Evolutionary conservation across 2,888 invertebrate species (phyloP).

Genomic region (Steinernema carpocapsae): DNA sequence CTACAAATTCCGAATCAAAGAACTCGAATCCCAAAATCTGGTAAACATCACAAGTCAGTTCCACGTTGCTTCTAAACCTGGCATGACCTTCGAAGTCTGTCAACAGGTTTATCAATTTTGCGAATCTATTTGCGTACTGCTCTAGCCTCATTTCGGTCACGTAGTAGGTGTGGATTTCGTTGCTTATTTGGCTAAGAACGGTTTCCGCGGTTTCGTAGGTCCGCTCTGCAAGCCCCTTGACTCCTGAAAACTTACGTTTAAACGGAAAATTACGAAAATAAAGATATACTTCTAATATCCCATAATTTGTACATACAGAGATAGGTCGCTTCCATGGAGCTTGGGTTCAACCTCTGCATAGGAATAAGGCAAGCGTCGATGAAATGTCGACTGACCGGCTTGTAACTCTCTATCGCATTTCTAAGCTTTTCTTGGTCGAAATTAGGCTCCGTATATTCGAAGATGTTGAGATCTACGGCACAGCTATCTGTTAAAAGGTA

Average conservation of each 20-base stretch:
- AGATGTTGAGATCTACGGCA: constrained; percentile 33
- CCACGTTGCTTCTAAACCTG: constrained; percentile 31
- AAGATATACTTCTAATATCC: constrained; percentile 16
- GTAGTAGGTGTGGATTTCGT: constrained; percentile 38
- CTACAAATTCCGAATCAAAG: constrained; percentile 32
- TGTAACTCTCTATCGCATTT: constrained; percentile 4
- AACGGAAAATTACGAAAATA: neutral
- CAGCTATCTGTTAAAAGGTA: constrained; percentile 16
- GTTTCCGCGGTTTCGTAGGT: constrained; percentile 34
- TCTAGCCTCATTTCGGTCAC: constrained; percentile 27
- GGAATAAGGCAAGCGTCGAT: constrained; percentile 32
- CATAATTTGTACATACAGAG: constrained; percentile 34
- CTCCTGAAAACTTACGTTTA: constrained; percentile 15
- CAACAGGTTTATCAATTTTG: constrained; percentile 22
- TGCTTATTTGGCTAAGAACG: constrained; percentile 21
- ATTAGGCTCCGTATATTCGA: neutral
- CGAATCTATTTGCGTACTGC: constrained; percentile 33
- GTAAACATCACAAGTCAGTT: constrained; percentile 19
- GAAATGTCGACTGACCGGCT: neutral
- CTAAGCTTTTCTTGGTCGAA: neutral
- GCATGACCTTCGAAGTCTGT: constrained; percentile 32
- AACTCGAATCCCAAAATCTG: constrained; percentile 37
- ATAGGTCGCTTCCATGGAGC: constrained; percentile 33
- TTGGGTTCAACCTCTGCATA: constrained; percentile 29
- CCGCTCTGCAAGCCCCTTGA: neutral